Evolutionary conservation across 2,113 vertebrate species (phyloP).

Genomic region (Gasterosteus aculeatus): DNA sequence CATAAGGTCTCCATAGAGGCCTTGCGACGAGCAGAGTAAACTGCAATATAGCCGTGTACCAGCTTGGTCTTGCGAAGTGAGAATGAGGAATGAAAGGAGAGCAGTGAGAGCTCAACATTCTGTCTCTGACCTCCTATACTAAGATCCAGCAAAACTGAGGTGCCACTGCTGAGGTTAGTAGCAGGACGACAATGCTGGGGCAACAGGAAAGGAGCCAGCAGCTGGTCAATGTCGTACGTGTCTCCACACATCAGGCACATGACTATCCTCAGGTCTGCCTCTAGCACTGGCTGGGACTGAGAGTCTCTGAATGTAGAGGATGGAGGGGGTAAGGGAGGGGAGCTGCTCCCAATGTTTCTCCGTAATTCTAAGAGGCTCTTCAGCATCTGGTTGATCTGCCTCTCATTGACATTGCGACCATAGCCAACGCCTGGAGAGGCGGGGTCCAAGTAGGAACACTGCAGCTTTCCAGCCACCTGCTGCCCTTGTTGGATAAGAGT

Average conservation of each 20-base stretch:
- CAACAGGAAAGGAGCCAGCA: conserved; percentile 89
- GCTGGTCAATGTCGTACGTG: conserved; percentile 87
- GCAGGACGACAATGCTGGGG: conserved; percentile 87
- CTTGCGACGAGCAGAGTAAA: conserved; percentile 90
- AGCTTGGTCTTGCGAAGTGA: conserved; percentile 89
- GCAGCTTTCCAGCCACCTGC: conserved; percentile 90
- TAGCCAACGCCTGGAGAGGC: conserved; percentile 89
- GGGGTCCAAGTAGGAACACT: conserved; percentile 91
- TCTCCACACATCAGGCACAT: conserved; percentile 98
- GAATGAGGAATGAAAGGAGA: conserved; percentile 95
- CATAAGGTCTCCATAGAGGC: conserved; percentile 93
- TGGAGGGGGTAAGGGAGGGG: conserved; percentile 77
- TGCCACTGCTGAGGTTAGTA: conserved; percentile 76
- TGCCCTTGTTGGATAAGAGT: conserved; percentile 92
- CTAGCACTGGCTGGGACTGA: conserved; percentile 76
- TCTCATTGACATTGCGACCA: conserved; percentile 91
- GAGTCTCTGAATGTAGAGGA: conserved; percentile 85
- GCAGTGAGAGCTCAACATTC: conserved; percentile 87
- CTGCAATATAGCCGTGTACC: conserved; percentile 93
- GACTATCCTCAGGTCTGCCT: conserved; percentile 89
- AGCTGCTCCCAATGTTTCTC: conserved; percentile 82
- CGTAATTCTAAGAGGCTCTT: conserved; percentile 89
- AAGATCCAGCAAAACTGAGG: conserved; percentile 88
- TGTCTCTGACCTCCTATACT: conserved; percentile 85
- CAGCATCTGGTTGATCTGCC: conserved; percentile 90